Base-by-base conservation (phyloP, 1,140 invertebrate genomes). In the Orius insidiosus region DNA sequence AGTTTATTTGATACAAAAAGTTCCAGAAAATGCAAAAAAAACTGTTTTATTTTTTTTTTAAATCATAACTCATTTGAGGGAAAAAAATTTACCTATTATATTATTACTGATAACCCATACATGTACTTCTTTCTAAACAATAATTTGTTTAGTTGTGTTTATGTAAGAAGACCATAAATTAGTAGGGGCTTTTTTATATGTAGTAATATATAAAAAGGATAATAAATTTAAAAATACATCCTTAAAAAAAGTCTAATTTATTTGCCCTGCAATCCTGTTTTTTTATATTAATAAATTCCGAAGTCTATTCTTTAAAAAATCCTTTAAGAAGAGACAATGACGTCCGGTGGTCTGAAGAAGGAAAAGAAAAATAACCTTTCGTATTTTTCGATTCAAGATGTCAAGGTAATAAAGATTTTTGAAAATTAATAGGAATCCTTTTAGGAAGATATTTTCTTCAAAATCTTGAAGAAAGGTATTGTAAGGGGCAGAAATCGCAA, bases 181-280 rank as follows among this genome's bases (percentile, higher is more conserved):
- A 33, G 30, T 45, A 42, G 39, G 47, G 47, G 47, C 47, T 49
- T 49, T 49, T 49, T 49, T 49, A 42, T 49, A 49, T 49, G 42
- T 49, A 24, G 24, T 24, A 24, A 24, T 24, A 24, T 24, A 24
- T 4, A 24, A 24, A 24, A 24, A 30, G 14, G 34, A 44, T 30
- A 32, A 44, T 44, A 44, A 44, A 44, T 44, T 33, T 44, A 32
- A 15, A 14, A 13, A 33, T 44, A 33, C 31, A 44, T 44, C 42
- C 42, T 44, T 44, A 44, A 19, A n/a, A 44, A 8, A 13, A 7
- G 40, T 24, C n/a, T 24, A 31, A 24, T 18, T 41, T 41, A 8
- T 16, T 41, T 42, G 3, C 3, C 24, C 24, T 24, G 3, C 24
- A 3, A 4, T 24, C 24, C 24, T 4, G 24, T 24, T 24, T 24